Evolutionary conservation across 2,797 vertebrate species (phyloP).

Genomic region (Gobionotothen gibberifrons): DNA sequence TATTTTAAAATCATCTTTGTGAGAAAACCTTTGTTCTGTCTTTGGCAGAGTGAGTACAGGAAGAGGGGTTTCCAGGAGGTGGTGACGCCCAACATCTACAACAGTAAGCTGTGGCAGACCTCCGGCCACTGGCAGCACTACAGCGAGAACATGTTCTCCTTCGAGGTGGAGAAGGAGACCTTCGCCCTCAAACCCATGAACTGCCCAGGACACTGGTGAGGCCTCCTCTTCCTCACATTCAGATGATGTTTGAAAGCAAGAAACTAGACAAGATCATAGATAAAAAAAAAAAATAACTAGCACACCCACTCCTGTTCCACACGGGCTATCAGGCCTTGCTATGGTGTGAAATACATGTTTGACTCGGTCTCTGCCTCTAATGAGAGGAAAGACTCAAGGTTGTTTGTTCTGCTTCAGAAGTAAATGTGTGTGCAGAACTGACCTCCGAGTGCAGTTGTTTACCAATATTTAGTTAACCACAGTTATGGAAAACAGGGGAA

Average conservation of each 20-base stretch:
- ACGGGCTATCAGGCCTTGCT: neutral
- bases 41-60: conserved; percentile 91
- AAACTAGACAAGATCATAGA: neutral
- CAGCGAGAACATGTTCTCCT: conserved; percentile 98
- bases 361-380: neutral
- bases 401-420: neutral
- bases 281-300: neutral
- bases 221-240: neutral
- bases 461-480: conserved; percentile 2
- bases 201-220: conserved; percentile 97
- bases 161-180: conserved; percentile 96
- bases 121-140: conserved; percentile 99
- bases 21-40: conserved; percentile 8
- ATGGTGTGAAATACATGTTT: conserved; percentile 13
- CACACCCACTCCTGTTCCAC: neutral
- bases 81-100: conserved; percentile 96
- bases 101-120: conserved; percentile 97
- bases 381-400: neutral
- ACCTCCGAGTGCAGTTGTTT: neutral
- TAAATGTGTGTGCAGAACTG: conserved; percentile 1
- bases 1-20: neutral
- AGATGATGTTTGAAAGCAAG: neutral
- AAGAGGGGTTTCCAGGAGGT: conserved; percentile 97
- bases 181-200: conserved; percentile 99
- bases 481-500: neutral